phyloP scores from a whole-genome alignment of 2,888 invertebrate genomes.

The Therioaphis trifolii region DNA sequence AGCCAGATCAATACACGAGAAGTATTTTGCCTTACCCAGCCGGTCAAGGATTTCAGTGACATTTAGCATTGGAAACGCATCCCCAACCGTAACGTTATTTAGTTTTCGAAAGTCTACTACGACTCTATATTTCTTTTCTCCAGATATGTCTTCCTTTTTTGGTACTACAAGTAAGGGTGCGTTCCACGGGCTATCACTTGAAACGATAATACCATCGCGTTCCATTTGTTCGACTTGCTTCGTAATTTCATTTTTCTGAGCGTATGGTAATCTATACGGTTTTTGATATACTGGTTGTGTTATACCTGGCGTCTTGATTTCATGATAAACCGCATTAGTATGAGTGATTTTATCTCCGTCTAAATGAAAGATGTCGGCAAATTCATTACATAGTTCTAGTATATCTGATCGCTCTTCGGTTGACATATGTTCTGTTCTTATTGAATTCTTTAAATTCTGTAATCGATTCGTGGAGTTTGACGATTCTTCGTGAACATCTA shows the following conservation, averaged over 20 bases:
- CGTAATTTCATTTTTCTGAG: constrained; percentile 1
- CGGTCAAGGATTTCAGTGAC: no score
- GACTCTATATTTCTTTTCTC: constrained; percentile 33
- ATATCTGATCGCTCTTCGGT: constrained; percentile 64
- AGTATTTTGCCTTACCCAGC: no score
- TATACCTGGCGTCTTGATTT: not conserved
- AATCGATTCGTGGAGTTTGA: not conserved
- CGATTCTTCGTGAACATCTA: not conserved
- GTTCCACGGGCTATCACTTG: constrained; percentile 49
- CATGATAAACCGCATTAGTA: not conserved
- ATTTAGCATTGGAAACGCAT: no score
- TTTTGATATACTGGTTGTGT: not conserved
- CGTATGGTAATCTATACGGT: not conserved
- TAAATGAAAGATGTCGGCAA: constrained; percentile 7
- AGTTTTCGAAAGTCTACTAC: no score
- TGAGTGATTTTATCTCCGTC: not conserved
- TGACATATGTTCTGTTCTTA: constrained; percentile 52
- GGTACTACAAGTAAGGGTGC: constrained; percentile 54
- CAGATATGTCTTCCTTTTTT: constrained; percentile 51
- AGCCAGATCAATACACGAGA: no score
- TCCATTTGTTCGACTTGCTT: not conserved
- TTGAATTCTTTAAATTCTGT: not conserved
- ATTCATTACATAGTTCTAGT: constrained; percentile 28
- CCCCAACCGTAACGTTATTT: no score
- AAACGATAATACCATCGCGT: no score